Base-by-base conservation (phyloP, 2,113 vertebrate species). In the Micronycteris hirsuta region DNA sequence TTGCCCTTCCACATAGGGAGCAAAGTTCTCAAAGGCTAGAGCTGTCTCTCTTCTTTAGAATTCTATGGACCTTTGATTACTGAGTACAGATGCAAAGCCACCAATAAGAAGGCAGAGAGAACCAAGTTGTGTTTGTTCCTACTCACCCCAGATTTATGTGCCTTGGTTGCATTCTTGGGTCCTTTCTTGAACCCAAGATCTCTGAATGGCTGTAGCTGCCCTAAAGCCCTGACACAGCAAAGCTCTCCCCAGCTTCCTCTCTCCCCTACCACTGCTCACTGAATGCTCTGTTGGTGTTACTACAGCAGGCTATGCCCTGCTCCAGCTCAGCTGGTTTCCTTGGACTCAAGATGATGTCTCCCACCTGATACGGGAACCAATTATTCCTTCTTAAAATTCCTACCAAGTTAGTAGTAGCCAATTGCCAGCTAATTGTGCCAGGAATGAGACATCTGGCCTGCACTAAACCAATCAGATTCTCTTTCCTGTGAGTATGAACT, bases 81-180 rank as follows among this genome's bases (percentile, higher is more conserved):
- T 22, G 41, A 89, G 70, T 54, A 33, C 73, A n/a, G 45, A 47
- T 52, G 33, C 54, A 41, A 86, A 12, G 13, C 41, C 22, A 45
- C 41, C 54, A 52, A 33, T 20, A 38, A 61, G n/a, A 86, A 74
- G 73, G 54, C 19, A 68, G 68, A 91, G 31, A 38, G 70, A 63
- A n/a, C 15, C 17, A 49, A 56, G 63, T 56, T 86, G 15, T 15
- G 19, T 58, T 58, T 22, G 15, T 41, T 74, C n/a, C 49, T 2
- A 13, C 28, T 24, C 4, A 12, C 2, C 41, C 45, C 26, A 6
- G 28, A 28, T 63, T 58, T 19, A 1, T 1, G 5, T 1, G 26
- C 36, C 20, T 12, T 31, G 54, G 47, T 19, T 81, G 49, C 31
- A 15, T 41, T 36, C 49, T 63, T 49, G 63, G 26, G 14, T 92